A percentile compares a stretch with the other conserved stretches of the same genome.
phyloP scores from a whole-genome alignment of 2,888 invertebrate species.

The Crioceris asparagi region DNA sequence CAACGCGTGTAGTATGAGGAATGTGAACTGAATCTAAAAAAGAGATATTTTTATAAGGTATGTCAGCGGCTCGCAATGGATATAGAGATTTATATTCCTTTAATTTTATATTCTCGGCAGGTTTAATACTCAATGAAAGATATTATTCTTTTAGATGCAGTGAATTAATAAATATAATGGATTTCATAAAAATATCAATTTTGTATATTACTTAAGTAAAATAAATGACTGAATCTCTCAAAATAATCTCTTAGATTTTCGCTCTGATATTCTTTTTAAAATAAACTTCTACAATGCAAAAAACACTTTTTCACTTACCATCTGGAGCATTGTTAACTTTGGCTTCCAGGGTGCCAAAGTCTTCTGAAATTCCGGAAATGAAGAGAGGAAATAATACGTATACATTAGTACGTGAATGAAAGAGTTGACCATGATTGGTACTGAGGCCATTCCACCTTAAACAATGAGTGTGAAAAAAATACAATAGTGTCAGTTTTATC shows the following conservation, averaged over 20 bases:
- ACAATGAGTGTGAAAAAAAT: constrained; percentile 8
- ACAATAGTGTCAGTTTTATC: neutral
- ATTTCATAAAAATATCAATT: too few relatives aligned
- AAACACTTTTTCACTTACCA: constrained; percentile 39
- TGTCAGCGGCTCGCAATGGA: too few relatives aligned
- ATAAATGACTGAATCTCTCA: too few relatives aligned
- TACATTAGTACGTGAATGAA: constrained; percentile 69
- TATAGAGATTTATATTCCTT: too few relatives aligned
- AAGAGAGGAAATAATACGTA: constrained; percentile 56
- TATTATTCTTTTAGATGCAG: too few relatives aligned
- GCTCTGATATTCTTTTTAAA: too few relatives aligned
- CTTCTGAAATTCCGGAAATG: constrained; percentile 46
- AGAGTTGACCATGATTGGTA: constrained; percentile 55
- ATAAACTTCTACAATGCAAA: too few relatives aligned
- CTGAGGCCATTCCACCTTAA: constrained; percentile 55
- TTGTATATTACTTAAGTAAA: too few relatives aligned
- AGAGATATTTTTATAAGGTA: constrained; percentile 3
- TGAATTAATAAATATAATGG: too few relatives aligned
- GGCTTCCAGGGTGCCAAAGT: constrained; percentile 49
- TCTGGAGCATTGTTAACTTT: constrained; percentile 48
- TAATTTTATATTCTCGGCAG: too few relatives aligned
- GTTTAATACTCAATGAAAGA: too few relatives aligned
- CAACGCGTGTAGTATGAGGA: constrained; percentile 49
- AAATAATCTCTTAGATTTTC: too few relatives aligned
- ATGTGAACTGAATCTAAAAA: constrained; percentile 44